Percentiles rank a stretch among this genome's conserved stretches.
Conservation (phyloP, 2,797 vertebrate species). For the Diceros bicornis region DNA sequence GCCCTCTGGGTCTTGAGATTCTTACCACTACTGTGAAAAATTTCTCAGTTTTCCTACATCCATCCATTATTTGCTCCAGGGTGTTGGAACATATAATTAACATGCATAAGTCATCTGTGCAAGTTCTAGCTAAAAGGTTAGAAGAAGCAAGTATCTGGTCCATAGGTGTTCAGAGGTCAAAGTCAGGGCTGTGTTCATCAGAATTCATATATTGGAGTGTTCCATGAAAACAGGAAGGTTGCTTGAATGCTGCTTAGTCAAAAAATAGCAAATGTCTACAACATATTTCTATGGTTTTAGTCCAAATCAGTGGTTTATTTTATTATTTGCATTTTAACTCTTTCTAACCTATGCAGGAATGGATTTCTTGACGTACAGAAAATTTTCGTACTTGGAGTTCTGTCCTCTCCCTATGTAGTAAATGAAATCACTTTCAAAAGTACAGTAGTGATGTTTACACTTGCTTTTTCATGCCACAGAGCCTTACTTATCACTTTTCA, state of each 20-base stretch:
- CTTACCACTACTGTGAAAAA: neutral
- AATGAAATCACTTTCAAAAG: neutral
- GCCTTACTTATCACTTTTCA: neutral
- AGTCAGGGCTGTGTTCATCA: neutral
- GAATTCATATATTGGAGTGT: neutral
- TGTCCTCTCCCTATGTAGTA: neutral
- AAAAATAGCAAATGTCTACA: neutral
- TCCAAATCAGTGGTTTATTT: neutral
- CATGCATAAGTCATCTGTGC: accelerated
- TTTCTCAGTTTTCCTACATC: neutral
- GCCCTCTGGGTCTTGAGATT: neutral
- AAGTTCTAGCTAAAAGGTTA: neutral
- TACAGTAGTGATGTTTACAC: neutral
- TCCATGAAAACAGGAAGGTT: neutral
- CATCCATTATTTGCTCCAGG: neutral
- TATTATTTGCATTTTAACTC: neutral
- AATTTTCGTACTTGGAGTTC: neutral
- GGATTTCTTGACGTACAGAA: neutral
- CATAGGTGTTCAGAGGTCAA: neutral
- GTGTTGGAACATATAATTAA: neutral
- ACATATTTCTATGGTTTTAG: neutral
- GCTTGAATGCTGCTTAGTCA: neutral
- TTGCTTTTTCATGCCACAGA: neutral
- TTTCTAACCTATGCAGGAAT: neutral
- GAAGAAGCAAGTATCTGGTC: neutral